These are phyloP conservation scores for Platerodrilus igneus DNA, from an alignment of 2,888 invertebrate genomes.

Conservation along the genomic window DNA sequence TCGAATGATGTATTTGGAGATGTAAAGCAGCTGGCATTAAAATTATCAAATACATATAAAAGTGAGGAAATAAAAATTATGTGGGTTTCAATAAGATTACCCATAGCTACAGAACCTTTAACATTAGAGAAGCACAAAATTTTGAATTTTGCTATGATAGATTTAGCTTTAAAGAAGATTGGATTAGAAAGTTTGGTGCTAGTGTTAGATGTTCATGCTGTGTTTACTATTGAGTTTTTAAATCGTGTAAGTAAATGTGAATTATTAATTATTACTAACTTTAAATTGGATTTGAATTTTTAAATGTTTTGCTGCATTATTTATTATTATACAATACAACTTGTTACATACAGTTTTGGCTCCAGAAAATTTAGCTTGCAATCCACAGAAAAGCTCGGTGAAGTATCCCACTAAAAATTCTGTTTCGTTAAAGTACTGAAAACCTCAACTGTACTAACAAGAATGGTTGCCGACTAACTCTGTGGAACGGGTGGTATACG, in stretches of 20 bases:
- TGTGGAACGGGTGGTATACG: too few species aligned
- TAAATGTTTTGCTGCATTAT: too few species aligned
- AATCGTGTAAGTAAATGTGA: constrained; percentile 63
- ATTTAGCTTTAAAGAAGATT: constrained; percentile 65
- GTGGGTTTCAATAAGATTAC: constrained; percentile 66
- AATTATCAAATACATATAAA: constrained; percentile 61
- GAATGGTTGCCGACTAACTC: too few species aligned
- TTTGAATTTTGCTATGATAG: constrained; percentile 58
- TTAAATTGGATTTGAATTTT: too few species aligned
- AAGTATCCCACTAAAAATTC: too few species aligned
- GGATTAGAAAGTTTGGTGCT: constrained; percentile 69
- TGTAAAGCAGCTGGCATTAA: constrained; percentile 60
- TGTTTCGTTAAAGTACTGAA: too few species aligned
- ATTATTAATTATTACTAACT: not conserved
- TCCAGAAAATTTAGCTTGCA: too few species aligned
- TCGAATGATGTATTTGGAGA: constrained; percentile 42
- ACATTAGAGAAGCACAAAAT: constrained; percentile 42
- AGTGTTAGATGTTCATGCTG: constrained; percentile 61
- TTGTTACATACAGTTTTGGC: too few species aligned
- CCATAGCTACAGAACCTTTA: constrained; percentile 39
- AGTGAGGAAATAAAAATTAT: constrained; percentile 63
- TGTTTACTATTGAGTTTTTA: constrained; percentile 77
- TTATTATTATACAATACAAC: too few species aligned
- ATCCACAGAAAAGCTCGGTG: too few species aligned
- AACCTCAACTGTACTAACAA: too few species aligned